phyloP scores from a whole-genome alignment of 23 tunicate species.

The Botrylloides violaceus region DNA sequence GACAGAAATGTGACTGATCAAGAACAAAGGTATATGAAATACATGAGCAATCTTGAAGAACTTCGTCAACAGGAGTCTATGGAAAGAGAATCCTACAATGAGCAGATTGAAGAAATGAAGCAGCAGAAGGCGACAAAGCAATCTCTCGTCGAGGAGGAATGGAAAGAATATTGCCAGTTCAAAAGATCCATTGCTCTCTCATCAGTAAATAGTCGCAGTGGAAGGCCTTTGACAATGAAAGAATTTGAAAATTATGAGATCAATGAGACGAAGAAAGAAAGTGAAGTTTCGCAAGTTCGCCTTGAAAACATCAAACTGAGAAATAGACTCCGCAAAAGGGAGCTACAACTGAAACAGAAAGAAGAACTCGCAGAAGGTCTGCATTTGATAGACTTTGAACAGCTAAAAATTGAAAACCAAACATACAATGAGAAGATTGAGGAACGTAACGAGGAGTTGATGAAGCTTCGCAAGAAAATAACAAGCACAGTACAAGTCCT shows the following conservation, averaged over 20 bases:
- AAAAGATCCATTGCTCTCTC: conserved; percentile 51
- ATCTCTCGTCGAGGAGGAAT: conserved; percentile 71
- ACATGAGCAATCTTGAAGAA: conserved; percentile 89
- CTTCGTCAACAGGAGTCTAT: conserved; percentile 60
- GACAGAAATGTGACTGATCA: conserved; percentile 80
- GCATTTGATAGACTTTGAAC: conserved; percentile 97
- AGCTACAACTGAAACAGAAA: conserved; percentile 78
- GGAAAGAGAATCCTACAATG: conserved; percentile 70
- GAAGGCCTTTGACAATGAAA: conserved; percentile 58
- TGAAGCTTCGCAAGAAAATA: conserved; percentile 88
- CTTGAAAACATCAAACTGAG: conserved; percentile 83
- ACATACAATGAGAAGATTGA: conserved; percentile 99
- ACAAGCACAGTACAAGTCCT: conserved; percentile 93
- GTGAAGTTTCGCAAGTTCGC: conserved; percentile 92
- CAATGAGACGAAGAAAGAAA: conserved; percentile 76
- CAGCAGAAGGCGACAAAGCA: conserved; percentile 64
- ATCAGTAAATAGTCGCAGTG: conserved; percentile 75
- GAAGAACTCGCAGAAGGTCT: conserved; percentile 96
- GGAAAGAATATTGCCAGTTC: conserved; percentile 49
- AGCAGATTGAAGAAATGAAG: conserved; percentile 64
- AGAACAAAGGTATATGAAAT: conserved; percentile 89
- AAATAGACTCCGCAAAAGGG: conserved; percentile 78
- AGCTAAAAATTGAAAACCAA: conserved; percentile 99
- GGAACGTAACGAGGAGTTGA: conserved; percentile 96
- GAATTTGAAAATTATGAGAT: conserved; percentile 43